Percentiles rank a stretch among this genome's conserved stretches.
Conservation (phyloP, 2,113 vertebrate species). For the Galemys pyrenaicus region DNA sequence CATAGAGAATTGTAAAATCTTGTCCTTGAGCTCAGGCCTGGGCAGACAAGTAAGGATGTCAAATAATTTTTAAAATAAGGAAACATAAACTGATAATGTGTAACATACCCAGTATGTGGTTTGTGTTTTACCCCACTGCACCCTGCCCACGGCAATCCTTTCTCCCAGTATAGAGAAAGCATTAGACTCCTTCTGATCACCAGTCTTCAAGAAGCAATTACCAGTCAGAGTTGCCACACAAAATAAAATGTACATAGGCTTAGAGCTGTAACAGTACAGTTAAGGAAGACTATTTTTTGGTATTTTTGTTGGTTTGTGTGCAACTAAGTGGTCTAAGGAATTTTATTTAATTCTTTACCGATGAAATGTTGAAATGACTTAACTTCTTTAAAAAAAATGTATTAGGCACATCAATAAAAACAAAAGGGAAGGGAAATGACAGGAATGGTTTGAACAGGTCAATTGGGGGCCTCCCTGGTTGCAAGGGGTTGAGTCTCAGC, state of each 20-base stretch:
- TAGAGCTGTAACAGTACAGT: not conserved
- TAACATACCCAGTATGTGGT: not conserved
- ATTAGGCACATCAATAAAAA: constrained; percentile 44
- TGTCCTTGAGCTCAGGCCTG: not conserved
- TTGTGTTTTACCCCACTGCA: not conserved
- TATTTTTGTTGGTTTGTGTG: too few relatives aligned
- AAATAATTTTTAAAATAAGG: not conserved
- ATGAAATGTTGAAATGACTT: constrained; percentile 45
- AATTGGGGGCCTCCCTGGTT: too few relatives aligned
- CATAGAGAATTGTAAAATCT: not conserved
- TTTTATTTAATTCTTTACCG: constrained; percentile 46
- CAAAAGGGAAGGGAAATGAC: not conserved
- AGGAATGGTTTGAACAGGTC: too few relatives aligned
- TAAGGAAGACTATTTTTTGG: not conserved
- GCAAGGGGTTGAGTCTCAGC: too few relatives aligned
- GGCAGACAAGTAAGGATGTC: not conserved
- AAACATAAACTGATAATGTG: not conserved
- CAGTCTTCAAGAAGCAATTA: not conserved
- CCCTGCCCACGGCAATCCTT: not conserved
- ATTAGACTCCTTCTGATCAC: not conserved
- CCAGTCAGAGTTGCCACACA: not conserved
- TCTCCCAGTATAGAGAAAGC: not conserved
- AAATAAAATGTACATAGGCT: not conserved
- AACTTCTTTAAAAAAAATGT: constrained; percentile 56
- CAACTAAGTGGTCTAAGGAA: not conserved